Conservation (phyloP, 2,113 vertebrate genomes). For the Podiceps cristatus region DNA sequence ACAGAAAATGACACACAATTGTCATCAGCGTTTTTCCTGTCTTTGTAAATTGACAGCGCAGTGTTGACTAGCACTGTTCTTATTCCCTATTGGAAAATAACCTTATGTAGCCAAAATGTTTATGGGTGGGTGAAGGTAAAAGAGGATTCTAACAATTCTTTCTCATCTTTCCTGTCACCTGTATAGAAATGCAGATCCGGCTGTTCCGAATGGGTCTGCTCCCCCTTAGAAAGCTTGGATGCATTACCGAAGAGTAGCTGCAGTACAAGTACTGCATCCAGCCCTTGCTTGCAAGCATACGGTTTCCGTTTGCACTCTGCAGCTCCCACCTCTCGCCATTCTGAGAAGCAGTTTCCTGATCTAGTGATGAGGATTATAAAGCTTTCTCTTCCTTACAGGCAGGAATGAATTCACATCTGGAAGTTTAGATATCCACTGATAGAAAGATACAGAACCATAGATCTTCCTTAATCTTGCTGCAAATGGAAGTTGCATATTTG, state of each 20-base stretch:
- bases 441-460: background rate
- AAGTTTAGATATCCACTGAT: background rate
- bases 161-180: background rate
- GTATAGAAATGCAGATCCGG: background rate
- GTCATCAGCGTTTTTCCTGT: background rate
- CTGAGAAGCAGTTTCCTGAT: background rate
- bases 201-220: background rate
- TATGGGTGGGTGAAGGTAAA: background rate
- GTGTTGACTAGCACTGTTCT: background rate
- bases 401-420: background rate
- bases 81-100: background rate
- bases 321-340: background rate
- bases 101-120: background rate
- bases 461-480: background rate
- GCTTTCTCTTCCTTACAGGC: background rate
- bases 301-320: background rate
- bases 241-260: background rate
- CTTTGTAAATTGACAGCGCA: background rate
- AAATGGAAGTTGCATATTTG: background rate
- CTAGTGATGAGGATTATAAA: background rate
- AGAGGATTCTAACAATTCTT: background rate
- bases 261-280: background rate
- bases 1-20: background rate
- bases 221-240: background rate
- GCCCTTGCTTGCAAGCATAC: background rate